Base-by-base conservation (phyloP, 1,140 invertebrate species). In the Lerema accius region DNA sequence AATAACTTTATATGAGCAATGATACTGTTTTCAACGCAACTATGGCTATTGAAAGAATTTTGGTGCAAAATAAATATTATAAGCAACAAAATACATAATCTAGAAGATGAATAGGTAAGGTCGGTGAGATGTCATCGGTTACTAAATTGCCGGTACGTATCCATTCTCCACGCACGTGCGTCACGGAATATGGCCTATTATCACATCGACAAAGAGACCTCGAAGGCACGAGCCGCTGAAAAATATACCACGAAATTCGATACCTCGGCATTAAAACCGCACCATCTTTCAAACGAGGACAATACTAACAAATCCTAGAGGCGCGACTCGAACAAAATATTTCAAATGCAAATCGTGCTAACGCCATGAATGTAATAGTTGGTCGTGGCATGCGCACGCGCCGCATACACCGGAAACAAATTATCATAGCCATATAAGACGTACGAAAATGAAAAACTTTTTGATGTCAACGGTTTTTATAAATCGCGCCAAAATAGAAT, bases 291-390 rank as follows among this genome's bases (percentile, higher is more conserved):
- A 59, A 37, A 66, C 69, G 71, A 67, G 75, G 69, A 87, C 86
- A 86, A 83, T 88, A 59, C 55, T 35, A 46, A 59, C 55, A 64
- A 65, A 69, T 79, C 69, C 68, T 73, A 78, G 60, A 73, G 80
- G 79, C 86, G 81, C 82, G 80, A 82, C 78, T 70, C 78, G 65
- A 74, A 88, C 81, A 72, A 86, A 89, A 89, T 88, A 86, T 82
- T 90, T 90, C 86, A 87, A 88, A 90, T 90, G 86, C 87, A 90
- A 90, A 90, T 90, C 87, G 86, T 90, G 87, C 80, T 76, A 80
- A 84, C 82, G 82, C 81, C 73, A 85, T 89, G 84, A 88, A 86
- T 86, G 85, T 90, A 87, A 86, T 86, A 86, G 84, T 82, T 83
- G 82, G 83, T 87, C 82, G 83, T 79, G 84, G 71, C 69, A 66